Conservation (phyloP, 2,113 vertebrate species). For the Conger conger region DNA sequence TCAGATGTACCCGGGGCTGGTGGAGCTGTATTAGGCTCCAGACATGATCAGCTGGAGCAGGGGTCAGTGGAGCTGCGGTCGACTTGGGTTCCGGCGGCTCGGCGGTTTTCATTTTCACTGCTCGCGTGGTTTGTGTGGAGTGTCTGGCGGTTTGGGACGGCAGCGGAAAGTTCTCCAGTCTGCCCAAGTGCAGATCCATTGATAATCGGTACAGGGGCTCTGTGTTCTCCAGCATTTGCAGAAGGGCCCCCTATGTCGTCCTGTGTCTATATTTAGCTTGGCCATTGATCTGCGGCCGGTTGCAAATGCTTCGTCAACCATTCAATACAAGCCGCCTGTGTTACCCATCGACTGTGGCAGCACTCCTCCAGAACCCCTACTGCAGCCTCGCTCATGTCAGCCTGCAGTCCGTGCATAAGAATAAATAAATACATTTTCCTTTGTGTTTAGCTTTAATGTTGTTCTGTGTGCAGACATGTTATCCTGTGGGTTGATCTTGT, state of each 20-base stretch:
- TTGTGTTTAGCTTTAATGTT: neutral
- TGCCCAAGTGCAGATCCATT: neutral
- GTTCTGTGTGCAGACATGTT: neutral
- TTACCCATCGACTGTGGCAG: neutral
- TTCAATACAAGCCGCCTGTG: neutral
- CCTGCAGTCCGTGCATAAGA: neutral
- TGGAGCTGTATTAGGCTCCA: too few species aligned
- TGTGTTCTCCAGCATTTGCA: neutral
- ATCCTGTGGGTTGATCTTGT: neutral
- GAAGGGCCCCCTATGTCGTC: neutral
- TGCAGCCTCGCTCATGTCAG: neutral
- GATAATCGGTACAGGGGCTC: neutral
- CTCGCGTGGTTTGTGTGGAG: neutral
- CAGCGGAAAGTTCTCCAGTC: neutral
- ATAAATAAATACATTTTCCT: too few species aligned
- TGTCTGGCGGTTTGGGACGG: neutral
- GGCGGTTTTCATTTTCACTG: neutral
- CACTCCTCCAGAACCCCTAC: neutral
- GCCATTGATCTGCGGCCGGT: neutral
- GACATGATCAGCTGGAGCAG: too few species aligned
- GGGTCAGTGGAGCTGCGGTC: too few species aligned
- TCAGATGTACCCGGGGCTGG: neutral
- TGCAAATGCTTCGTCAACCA: neutral
- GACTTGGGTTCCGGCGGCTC: neutral
- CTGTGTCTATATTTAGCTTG: constrained; percentile 24